Conservation (phyloP, 2,888 invertebrate genomes). For the Spialia ferax region DNA sequence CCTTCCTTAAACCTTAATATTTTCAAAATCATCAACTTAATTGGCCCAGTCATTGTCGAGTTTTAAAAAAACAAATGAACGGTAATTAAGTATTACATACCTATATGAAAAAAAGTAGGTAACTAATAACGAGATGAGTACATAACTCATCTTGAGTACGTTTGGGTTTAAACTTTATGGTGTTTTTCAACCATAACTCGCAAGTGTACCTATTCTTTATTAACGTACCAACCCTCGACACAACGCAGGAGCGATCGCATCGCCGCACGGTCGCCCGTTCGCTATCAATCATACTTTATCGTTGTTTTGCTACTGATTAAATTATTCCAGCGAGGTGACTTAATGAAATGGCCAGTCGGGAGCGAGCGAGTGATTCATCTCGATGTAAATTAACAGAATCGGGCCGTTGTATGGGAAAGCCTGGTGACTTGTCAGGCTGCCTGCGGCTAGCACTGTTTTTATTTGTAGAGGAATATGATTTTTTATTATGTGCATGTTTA, state of each 20-base stretch:
- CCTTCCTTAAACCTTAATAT: too few relatives aligned
- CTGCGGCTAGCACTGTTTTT: background rate
- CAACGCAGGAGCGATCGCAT: conserved; percentile 47
- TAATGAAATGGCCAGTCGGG: conserved; percentile 73
- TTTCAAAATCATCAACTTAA: too few relatives aligned
- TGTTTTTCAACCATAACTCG: background rate
- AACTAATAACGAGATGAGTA: too few relatives aligned
- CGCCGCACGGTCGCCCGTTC: conserved; percentile 52
- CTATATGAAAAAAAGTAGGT: too few relatives aligned
- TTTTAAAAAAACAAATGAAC: too few relatives aligned
- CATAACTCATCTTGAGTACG: too few relatives aligned
- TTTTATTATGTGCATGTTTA: too few relatives aligned
- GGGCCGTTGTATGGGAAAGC: conserved; percentile 21
- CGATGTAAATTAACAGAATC: conserved; percentile 39
- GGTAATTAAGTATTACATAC: too few relatives aligned
- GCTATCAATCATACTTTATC: conserved; percentile 84
- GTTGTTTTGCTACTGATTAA: conserved; percentile 83
- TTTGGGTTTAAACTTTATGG: background rate
- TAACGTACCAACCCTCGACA: background rate
- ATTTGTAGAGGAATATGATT: background rate
- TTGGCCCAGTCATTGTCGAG: too few relatives aligned
- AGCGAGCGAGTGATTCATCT: conserved; percentile 42
- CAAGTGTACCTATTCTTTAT: background rate
- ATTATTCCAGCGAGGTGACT: conserved; percentile 78
- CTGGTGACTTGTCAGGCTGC: conserved; percentile 8